phyloP scores from a whole-genome alignment of 1,140 invertebrate species.

The Heliconius hewitsoni region DNA sequence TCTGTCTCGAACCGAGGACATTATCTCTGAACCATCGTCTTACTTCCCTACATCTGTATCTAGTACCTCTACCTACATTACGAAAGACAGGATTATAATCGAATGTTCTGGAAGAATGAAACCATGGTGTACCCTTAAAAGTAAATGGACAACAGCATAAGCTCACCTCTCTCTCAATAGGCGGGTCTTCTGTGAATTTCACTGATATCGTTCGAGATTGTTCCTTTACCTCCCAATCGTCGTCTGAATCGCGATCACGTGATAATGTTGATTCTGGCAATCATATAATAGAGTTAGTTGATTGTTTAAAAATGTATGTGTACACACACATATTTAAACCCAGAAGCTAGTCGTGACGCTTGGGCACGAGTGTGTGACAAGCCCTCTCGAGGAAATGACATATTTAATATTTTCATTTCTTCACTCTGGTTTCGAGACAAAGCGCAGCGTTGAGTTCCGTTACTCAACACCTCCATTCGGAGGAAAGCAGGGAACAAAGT shows the following conservation, averaged over 20 bases:
- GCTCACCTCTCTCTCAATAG: constrained; percentile 88
- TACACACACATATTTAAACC: not conserved
- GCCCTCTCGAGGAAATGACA: no score
- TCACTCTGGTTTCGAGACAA: no score
- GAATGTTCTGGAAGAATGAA: constrained; percentile 37
- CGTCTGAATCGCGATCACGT: constrained; percentile 82
- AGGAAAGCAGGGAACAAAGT: no score
- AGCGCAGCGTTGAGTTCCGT: no score
- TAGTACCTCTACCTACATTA: constrained; percentile 42
- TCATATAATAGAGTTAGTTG: constrained; percentile 27
- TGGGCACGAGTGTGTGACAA: no score
- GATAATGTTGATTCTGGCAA: constrained; percentile 63
- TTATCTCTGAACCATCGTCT: constrained; percentile 58
- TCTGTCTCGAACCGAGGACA: constrained; percentile 54
- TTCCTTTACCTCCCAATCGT: constrained; percentile 89
- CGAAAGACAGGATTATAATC: constrained; percentile 45
- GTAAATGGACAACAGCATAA: constrained; percentile 63
- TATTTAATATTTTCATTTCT: no score
- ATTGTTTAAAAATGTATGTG: not conserved
- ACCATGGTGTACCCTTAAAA: constrained; percentile 20
- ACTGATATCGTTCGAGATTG: constrained; percentile 92
- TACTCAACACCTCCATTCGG: no score
- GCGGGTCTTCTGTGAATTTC: constrained; percentile 92
- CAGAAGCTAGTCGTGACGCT: no score
- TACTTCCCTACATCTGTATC: constrained; percentile 45